Evolutionary conservation across 2,113 vertebrate species (phyloP), one percentile per base, ranked within the genome.

Genomic region (Lepisosteus oculatus): DNA sequence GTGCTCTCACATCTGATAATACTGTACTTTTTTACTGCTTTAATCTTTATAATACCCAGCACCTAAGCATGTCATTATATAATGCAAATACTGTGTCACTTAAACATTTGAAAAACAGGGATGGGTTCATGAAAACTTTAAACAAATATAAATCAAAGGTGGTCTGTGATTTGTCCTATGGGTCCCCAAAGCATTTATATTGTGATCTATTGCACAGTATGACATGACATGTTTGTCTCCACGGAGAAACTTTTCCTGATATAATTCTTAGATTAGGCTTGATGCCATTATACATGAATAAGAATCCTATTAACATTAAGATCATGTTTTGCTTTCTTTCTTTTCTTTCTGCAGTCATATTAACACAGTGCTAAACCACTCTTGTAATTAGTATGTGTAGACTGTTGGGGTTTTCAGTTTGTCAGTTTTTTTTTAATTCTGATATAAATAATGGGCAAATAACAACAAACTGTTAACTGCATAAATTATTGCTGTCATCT

Each of bases 271-370:
- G 44, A 66, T 66, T 66, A 66, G 44, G 29, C 43, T 14, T n/a
- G 64, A 44, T n/a, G 44, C 64, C 64, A 66, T 44, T 45, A 43
- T 47, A n/a, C 47, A 57, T 51, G 55, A 43, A 65, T 15, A 15
- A 55, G 62, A 71, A 71, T 64, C 14, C 41, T 3, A 55, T 65
- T 65, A 55, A 55, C 42, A 71, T 64, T 42, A 17, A 68, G 55
- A 41, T 11, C n/a, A 29, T 55, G 9, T 63, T 42, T n/a, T 45
- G 9, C 64, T 14, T 65, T 42, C 61, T 9, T 43, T 42, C 29
- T 43, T 65, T 65, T 43, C 11, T 65, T 29, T 44, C 11, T 65
- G 11, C 44, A 65, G 14, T 13, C 42, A 4, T 65, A 6, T 51
- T 51, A 51, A 51, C 3, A 6, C 9, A 9, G 5, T 51, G 47